Base-by-base conservation (phyloP, 2,888 invertebrate genomes). In the Chalcosyrphus nemorum region DNA sequence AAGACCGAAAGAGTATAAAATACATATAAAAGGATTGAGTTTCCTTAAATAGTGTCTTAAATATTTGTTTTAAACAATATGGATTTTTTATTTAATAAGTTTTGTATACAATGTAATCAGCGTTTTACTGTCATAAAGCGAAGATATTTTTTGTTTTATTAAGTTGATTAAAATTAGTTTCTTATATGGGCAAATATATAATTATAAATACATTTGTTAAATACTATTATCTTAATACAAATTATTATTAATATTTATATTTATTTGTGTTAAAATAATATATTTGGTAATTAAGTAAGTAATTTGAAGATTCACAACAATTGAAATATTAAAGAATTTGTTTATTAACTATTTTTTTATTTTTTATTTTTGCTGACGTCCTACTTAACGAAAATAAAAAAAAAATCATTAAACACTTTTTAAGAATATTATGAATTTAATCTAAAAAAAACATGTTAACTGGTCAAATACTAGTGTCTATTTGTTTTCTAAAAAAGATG, bases 301-400 rank as follows among this genome's bases (percentile, higher is more conserved):
- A 77, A 77, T 65, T 71, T 77, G 59, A 82, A 78, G 66, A 82
- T 72, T 78, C 77, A 82, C 72, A 82, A 76, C 78, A 82, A 68
- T 45, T 59, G 17, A 11, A 32, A 77, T 54, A 24, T 43, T 59
- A 59, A 45, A 15, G 29, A 29, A 15, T 47, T 41, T n/a, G n/a
- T n/a, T n/a, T n/a, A n/a, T n/a, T n/a, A n/a, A n/a, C n/a, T 68
- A 9, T n/a, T 52, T 27, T 29, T 19, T 29, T 29, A 3, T 29
- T 29, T 29, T 29, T 29, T 29, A 1, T 13, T 61, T 29, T 32
- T 13, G 11, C 19, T 54, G 3, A 15, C 17, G 21, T 61, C 29
- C 21, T 29, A 35, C 7, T 70, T 19, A 17, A 54, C 24, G 38
- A 54, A 43, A 4, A 9, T 35, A 27, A 13, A 70, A 56, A 43